Base-by-base conservation (phyloP, 1,140 invertebrate species). In the Habropoda laboriosa region DNA sequence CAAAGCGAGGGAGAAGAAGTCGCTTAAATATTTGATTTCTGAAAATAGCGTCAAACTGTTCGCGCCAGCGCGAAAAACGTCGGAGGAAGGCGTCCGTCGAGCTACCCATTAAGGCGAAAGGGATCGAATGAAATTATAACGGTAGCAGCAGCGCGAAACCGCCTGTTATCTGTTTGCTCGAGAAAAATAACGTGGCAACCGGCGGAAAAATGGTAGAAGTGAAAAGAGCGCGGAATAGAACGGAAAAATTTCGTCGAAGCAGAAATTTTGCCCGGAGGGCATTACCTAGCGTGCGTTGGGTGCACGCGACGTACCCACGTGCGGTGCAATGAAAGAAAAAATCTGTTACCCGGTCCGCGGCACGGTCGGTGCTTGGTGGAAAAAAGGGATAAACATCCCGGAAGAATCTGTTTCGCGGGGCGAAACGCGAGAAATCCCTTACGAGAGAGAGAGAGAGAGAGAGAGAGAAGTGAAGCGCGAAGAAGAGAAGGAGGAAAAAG, bases 221-320 rank as follows among this genome's bases (percentile, higher is more conserved):
- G 21, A 5, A 21, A 18, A 16, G 30, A 35, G n/a, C 30, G 32
- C 5, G 21, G 32, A 35, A 5, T 6, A 42, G 40, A 12, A 42
- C 5, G 40, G 40, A 42, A 42, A 42, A 42, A n/a, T n/a, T n/a
- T n/a, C n/a, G n/a, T n/a, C 3, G 45, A 18, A 49, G 45, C 5
- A 32, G 27, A 30, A 32, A 51, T 32, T 35, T 67, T 7, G 49
- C 40, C 32, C 32, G 2, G 7, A 49, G 21, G 42, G 18, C 13
- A 30, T 10, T 18, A 5, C 27, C 38, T 24, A 2, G 7, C 38
- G 49, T 42, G n/a, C n/a, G 61, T 70, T 21, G 73, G 49, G n/a
- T 55, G 64, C 70, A 72, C 53, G 77, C 71, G 66, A 58, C 66
- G 70, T 32, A n/a, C 47, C 76, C 83, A 85, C 81, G 81, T 85